A percentile compares a stretch with the other conserved stretches of the same genome.
These are phyloP conservation scores for Lissonota sp. DNA, from an alignment of 2,888 invertebrate genomes.

Conservation along the genomic window DNA sequence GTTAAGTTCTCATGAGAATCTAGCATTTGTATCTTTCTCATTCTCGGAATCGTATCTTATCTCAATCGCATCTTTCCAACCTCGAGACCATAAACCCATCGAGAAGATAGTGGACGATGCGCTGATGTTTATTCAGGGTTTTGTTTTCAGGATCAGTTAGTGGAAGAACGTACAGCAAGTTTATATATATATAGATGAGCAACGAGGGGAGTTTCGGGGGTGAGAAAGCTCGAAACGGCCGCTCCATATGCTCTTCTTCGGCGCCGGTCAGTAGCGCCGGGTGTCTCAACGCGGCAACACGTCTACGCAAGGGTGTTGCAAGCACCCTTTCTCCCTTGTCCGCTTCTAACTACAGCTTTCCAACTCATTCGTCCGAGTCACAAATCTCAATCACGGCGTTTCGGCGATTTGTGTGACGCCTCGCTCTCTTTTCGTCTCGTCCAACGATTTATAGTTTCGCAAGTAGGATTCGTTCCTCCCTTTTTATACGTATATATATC, in stretches of 20 bases:
- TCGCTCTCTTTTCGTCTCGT: background rate
- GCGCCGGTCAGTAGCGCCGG: conserved; percentile 75
- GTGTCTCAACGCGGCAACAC: conserved; percentile 77
- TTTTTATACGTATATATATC: background rate
- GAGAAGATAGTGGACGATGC: background rate
- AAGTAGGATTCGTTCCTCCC: conserved; percentile 12
- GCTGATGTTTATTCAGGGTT: conserved; percentile 22
- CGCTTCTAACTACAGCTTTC: background rate
- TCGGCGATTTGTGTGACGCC: background rate
- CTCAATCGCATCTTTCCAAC: too few relatives aligned
- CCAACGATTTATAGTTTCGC: background rate
- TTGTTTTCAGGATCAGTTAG: conserved; percentile 11
- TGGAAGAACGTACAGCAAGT: conserved; percentile 7
- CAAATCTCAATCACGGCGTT: too few relatives aligned
- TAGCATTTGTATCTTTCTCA: too few relatives aligned
- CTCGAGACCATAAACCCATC: too few relatives aligned
- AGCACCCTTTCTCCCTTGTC: conserved; percentile 24
- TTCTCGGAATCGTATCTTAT: too few relatives aligned
- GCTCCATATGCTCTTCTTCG: conserved; percentile 64
- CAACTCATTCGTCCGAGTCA: background rate
- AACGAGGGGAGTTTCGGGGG: conserved; percentile 26
- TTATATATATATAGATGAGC: background rate
- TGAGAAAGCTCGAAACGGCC: conserved; percentile 64
- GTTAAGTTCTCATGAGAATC: too few relatives aligned
- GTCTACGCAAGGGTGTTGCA: conserved; percentile 56